Conservation (phyloP, 2,888 invertebrate genomes). For the Caenorhabditis virilis region DNA sequence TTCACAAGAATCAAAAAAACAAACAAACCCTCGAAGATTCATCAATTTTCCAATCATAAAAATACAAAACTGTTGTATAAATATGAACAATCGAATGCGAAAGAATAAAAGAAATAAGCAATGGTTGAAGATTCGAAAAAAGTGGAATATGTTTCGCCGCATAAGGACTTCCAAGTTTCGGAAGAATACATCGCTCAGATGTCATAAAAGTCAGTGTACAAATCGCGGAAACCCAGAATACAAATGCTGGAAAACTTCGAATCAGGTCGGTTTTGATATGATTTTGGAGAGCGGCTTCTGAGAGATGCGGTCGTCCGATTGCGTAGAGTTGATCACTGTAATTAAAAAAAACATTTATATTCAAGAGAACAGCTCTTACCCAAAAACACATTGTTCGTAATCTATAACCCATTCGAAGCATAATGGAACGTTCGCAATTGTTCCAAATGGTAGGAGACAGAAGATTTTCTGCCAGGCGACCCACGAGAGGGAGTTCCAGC, state of each 20-base stretch:
- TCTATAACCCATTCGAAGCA: slow-evolving; percentile 51
- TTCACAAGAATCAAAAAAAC: not conserved
- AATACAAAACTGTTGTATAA: slow-evolving; percentile 14
- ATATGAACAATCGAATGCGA: slow-evolving; percentile 33
- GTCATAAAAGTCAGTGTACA: slow-evolving; percentile 42
- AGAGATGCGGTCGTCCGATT: slow-evolving; percentile 38
- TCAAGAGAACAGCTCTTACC: no score
- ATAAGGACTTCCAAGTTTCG: slow-evolving; percentile 51
- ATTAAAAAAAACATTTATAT: not conserved
- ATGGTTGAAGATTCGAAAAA: slow-evolving; percentile 47
- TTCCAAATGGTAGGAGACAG: slow-evolving; percentile 51
- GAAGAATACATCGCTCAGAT: slow-evolving; percentile 49
- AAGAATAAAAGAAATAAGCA: slow-evolving; percentile 36
- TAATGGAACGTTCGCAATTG: slow-evolving; percentile 48
- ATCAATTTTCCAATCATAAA: slow-evolving; percentile 6
- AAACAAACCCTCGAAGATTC: slow-evolving; percentile 13
- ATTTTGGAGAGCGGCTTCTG: slow-evolving; percentile 39
- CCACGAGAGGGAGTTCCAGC: slow-evolving; percentile 52
- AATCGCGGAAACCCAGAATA: slow-evolving; percentile 46
- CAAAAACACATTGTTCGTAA: slow-evolving; percentile 42
- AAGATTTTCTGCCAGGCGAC: slow-evolving; percentile 54
- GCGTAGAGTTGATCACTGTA: slow-evolving; percentile 37
- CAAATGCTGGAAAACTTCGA: slow-evolving; percentile 38
- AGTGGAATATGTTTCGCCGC: slow-evolving; percentile 51
- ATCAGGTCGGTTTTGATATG: slow-evolving; percentile 47